phyloP scores from a whole-genome alignment of 1,140 invertebrate species.

The Sogatella furcifera region DNA sequence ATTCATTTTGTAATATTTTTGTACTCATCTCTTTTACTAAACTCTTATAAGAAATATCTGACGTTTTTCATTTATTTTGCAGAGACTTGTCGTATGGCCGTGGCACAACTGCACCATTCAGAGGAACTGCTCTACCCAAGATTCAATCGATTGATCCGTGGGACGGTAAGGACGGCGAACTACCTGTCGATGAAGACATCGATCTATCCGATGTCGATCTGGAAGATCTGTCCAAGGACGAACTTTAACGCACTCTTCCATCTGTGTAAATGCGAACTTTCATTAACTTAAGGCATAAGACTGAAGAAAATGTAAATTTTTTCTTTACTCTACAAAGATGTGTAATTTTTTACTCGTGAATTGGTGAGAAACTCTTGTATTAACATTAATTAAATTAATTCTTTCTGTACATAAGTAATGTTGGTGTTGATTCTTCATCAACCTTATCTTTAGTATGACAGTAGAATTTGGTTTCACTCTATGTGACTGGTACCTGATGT shows the following conservation, averaged over 20 bases:
- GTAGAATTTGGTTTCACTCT: too few species aligned
- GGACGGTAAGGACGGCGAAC: conserved; percentile 94
- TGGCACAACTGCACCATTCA: conserved; percentile 82
- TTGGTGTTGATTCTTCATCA: too few species aligned
- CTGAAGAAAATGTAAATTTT: conserved; percentile 2
- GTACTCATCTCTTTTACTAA: too few species aligned
- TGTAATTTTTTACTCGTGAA: too few species aligned
- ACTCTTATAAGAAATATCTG: too few species aligned
- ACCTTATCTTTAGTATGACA: too few species aligned
- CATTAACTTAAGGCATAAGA: neutral
- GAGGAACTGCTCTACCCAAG: conserved; percentile 72
- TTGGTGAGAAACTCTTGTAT: too few species aligned
- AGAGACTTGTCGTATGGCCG: conserved; percentile 91
- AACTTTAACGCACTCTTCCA: conserved; percentile 46
- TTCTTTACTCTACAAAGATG: too few species aligned
- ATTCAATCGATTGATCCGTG: conserved; percentile 66
- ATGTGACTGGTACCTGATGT: too few species aligned
- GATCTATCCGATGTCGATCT: conserved; percentile 85
- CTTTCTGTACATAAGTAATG: too few species aligned
- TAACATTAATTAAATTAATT: too few species aligned
- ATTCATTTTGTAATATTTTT: too few species aligned
- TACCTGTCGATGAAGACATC: conserved; percentile 83
- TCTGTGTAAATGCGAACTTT: neutral
- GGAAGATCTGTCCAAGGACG: conserved; percentile 62
- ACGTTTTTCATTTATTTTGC: conserved; percentile 24